Conservation (phyloP, 2,797 vertebrate species). For the Natrix natrix region DNA sequence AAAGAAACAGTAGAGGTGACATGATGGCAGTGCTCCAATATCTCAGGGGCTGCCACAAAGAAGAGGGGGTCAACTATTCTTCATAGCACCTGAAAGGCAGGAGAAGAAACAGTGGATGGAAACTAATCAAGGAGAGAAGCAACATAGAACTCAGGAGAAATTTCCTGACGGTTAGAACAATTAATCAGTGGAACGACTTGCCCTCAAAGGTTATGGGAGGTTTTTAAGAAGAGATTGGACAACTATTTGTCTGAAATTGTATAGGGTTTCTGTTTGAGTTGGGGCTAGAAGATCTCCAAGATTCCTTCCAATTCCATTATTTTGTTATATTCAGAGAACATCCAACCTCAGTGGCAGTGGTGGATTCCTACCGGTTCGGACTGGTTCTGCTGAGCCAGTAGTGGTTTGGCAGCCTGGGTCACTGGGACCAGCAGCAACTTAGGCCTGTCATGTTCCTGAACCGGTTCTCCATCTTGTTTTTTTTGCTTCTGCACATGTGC, state of each 20-base stretch:
- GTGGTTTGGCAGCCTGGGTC: too few species aligned
- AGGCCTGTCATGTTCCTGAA: too few species aligned
- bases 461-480: too few species aligned
- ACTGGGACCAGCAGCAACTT: too few species aligned
- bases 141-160: background rate
- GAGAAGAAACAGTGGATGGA: background rate
- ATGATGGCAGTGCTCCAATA: background rate
- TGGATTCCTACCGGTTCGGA: too few species aligned
- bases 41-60: background rate
- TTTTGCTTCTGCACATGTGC: too few species aligned
- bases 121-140: background rate
- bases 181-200: background rate
- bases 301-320: background rate
- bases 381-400: too few species aligned
- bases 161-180: background rate
- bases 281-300: background rate
- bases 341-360: too few species aligned
- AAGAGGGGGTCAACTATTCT: background rate
- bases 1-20: background rate
- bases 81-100: background rate
- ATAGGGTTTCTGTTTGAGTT: background rate
- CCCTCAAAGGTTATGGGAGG: background rate
- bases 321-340: too few species aligned
- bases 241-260: background rate
- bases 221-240: background rate